These are phyloP conservation scores for Acronicta aceris DNA, from an alignment of 2,888 invertebrate species.

Conservation along the genomic window DNA sequence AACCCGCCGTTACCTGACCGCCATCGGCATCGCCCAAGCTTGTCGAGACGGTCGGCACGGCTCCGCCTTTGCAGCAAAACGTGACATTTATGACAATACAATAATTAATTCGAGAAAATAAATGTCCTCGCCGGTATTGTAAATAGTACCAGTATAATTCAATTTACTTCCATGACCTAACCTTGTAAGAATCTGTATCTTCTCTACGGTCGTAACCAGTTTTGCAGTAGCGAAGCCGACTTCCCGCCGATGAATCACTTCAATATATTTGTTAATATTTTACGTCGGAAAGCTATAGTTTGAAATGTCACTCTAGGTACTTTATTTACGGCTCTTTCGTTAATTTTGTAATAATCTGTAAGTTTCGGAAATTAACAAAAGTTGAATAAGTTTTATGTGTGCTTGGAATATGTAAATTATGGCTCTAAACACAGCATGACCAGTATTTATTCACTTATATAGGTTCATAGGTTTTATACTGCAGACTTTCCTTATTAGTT, in stretches of 20 bases:
- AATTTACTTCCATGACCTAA: constrained; percentile 59
- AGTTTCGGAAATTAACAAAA: constrained; percentile 6
- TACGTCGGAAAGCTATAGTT: constrained; percentile 16
- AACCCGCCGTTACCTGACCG: constrained; percentile 86
- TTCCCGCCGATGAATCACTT: constrained; percentile 74
- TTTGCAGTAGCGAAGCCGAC: constrained; percentile 58
- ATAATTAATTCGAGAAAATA: constrained; percentile 36
- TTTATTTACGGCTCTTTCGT: not conserved
- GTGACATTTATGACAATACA: constrained; percentile 62
- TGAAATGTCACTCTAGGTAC: not conserved
- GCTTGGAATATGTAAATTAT: not conserved
- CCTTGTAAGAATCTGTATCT: constrained; percentile 58
- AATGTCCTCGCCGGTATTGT: constrained; percentile 18
- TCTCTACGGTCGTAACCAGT: constrained; percentile 60
- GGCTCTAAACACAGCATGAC: not conserved
- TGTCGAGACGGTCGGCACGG: constrained; percentile 69
- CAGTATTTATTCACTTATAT: constrained; percentile 6
- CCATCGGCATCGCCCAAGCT: constrained; percentile 88
- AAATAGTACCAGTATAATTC: constrained; percentile 40
- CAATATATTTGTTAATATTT: constrained; percentile 49
- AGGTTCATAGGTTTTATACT: not conserved
- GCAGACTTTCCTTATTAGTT: constrained; percentile 17
- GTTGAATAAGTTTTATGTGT: constrained; percentile 2
- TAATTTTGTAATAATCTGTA: constrained; percentile 15
- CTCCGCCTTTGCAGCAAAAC: constrained; percentile 78